Conservation (phyloP, 2,888 invertebrate species). For the Automeris io region DNA sequence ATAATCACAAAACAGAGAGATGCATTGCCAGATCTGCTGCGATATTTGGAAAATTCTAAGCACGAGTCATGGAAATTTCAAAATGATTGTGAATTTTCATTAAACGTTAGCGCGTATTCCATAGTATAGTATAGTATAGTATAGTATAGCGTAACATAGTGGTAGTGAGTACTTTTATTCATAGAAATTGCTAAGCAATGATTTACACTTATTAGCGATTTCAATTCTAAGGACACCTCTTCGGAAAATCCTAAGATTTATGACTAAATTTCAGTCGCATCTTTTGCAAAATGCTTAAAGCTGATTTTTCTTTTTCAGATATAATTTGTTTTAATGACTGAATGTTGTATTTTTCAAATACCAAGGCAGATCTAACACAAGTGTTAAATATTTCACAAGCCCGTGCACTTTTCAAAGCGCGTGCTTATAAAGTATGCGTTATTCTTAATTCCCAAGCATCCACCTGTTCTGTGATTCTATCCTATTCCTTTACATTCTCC, state of each 20-base stretch:
- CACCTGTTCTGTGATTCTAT: slow-evolving; percentile 47
- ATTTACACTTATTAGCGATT: no score
- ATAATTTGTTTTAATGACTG: no score
- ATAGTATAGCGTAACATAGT: no score
- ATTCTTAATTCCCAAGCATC: slow-evolving; percentile 7
- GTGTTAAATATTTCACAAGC: not conserved
- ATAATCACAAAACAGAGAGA: slow-evolving; percentile 31
- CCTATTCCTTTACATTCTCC: slow-evolving; percentile 47
- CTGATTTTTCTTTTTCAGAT: no score
- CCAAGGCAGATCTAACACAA: not conserved
- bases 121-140: no score
- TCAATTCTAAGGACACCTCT: no score
- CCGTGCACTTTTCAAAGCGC: not conserved
- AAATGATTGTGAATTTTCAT: not conserved
- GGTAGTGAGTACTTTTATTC: no score
- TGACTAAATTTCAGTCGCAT: no score
- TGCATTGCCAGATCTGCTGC: not conserved
- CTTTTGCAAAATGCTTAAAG: no score
- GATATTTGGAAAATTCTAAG: not conserved
- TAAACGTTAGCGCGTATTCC: not conserved
- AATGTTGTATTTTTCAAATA: not conserved
- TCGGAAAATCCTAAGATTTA: no score
- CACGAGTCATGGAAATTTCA: not conserved
- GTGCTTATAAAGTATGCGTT: not conserved
- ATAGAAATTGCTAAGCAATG: no score